Evolutionary conservation across 2,113 vertebrate species (phyloP).

Genomic region (Centropus unirufus): DNA sequence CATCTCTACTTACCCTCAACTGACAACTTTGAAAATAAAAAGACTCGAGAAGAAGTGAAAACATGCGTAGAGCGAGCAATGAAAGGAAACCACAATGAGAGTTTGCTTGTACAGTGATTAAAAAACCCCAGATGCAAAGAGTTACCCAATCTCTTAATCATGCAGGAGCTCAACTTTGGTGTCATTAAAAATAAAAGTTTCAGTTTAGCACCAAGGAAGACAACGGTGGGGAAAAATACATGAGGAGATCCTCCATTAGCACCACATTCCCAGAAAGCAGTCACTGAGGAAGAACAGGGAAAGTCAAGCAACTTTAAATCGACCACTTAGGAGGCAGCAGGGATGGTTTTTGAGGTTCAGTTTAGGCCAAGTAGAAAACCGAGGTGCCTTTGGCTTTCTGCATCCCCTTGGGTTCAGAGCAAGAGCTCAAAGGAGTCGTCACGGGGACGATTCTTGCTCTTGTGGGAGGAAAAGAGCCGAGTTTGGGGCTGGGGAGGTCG

Average conservation of each 20-base stretch:
- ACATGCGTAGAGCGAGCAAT: not conserved
- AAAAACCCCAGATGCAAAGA: not conserved
- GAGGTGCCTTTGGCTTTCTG: not conserved
- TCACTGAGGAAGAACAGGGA: not conserved
- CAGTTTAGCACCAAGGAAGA: not conserved
- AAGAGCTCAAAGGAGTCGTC: not conserved
- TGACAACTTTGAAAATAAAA: slow-evolving; percentile 48
- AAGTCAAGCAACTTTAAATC: not conserved
- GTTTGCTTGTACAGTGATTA: not conserved
- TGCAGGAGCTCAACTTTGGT: not conserved
- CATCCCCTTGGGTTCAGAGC: not conserved
- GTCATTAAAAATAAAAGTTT: not conserved
- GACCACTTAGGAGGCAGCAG: not conserved
- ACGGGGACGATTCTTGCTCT: not conserved
- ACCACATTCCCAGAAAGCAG: not conserved
- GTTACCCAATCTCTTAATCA: not conserved
- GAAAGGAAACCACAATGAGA: not conserved
- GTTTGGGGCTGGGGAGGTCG: not conserved
- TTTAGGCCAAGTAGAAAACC: not conserved
- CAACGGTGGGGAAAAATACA: not conserved
- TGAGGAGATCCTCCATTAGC: not conserved
- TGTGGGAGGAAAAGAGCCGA: not conserved
- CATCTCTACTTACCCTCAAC: slow-evolving; percentile 58
- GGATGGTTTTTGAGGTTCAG: not conserved
- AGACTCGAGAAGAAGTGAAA: slow-evolving; percentile 20